Base-by-base conservation (phyloP, 2,888 invertebrate species). In the Thecocarcelia acutangulata region DNA sequence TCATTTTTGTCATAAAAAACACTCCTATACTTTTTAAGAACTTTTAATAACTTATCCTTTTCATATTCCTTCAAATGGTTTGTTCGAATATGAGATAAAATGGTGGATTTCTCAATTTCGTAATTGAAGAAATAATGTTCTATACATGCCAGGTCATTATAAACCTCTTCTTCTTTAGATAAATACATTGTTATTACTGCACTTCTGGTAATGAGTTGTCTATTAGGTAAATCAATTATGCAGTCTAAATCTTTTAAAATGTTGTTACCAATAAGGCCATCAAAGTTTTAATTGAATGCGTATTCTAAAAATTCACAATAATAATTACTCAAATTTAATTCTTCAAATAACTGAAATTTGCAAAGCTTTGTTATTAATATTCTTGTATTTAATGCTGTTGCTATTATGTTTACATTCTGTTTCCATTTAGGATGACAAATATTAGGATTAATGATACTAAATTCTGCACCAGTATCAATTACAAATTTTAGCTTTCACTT, bases 231-330 rank as follows among this genome's bases (percentile, higher is more conserved):
- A 33, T 64, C 50, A 50, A 50, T 64, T 37, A 64, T 33, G 33
- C 19, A 5, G 11, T 50, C 5, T 17, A 64, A 37, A 50, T 17
- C 37, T 33, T 1, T 50, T n/a, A 48, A 64, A 64, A 64, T 64
- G 19, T 64, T 64, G 37, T 50, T 50, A 3, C 21, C 64, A 19
- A 64, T 33, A 19, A 33, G 64, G 21, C 64, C 48, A 64, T 64
- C 64, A 4, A 64, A 64, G 12, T 13, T 64, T 6, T 48, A 33
- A 37, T 13, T 64, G 37, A 64, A 64, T 33, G 48, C 2, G 33
- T 50, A 37, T 64, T 40, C 52, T 2, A 66, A 52, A 66, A 66
- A 66, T 40, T 66, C 66, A 15, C 52, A 66, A 0, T n/a, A 2
- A 0, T 19, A n/a, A 15, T 52, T 40, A n/a, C n/a, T n/a, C n/a